Percentiles rank a stretch among this genome's conserved stretches.
These are phyloP conservation scores for Lates calcarifer DNA, from an alignment of 2,113 vertebrate species.

Conservation along the genomic window DNA sequence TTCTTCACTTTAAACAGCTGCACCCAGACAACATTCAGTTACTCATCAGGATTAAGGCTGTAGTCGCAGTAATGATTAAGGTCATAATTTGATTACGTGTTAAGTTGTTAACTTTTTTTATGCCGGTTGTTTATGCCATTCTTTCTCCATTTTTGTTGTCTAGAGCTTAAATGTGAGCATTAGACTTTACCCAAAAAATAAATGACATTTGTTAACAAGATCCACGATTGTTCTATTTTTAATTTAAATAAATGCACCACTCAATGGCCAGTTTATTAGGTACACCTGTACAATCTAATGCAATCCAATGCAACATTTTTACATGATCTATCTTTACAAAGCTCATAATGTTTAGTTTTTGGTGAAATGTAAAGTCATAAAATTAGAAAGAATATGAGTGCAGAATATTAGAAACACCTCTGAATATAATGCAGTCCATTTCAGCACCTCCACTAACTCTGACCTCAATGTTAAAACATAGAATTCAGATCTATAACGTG, in stretches of 20 bases:
- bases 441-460: no score
- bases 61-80: background rate
- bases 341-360: no score
- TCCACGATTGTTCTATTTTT: background rate
- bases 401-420: no score
- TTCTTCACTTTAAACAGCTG: constrained; percentile 29
- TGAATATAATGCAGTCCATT: no score
- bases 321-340: no score
- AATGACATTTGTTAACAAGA: constrained; percentile 33
- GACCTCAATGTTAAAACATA: no score
- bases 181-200: constrained; percentile 39
- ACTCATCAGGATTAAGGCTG: constrained; percentile 1
- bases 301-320: background rate
- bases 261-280: background rate
- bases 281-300: background rate
- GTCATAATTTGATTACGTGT: constrained; percentile 6
- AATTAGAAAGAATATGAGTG: no score
- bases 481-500: no score
- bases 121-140: background rate
- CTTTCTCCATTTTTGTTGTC: background rate
- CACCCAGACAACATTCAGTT: background rate
- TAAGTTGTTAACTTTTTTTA: constrained; percentile 6
- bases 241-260: background rate
- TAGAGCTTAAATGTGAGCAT: background rate
- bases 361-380: no score